A percentile compares a stretch with the other conserved stretches of the same genome.
phyloP scores from a whole-genome alignment of 2,797 vertebrate species.

The Salmo trutta region DNA sequence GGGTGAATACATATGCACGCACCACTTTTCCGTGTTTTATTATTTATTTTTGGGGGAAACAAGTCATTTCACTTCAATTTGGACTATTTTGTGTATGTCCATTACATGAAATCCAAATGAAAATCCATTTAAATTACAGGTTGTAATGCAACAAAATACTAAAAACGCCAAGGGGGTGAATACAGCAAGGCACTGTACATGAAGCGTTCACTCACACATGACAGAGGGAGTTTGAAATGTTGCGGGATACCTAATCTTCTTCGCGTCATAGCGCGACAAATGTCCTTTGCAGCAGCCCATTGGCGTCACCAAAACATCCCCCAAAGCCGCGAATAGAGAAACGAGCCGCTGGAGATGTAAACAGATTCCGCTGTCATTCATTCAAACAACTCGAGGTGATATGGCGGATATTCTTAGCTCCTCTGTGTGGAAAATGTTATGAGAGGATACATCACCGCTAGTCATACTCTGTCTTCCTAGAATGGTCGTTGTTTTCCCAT shows the following conservation, averaged over 20 bases:
- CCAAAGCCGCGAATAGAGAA: neutral
- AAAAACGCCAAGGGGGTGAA: too few relatives aligned
- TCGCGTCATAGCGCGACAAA: slow-evolving; percentile 1
- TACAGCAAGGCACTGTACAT: too few relatives aligned
- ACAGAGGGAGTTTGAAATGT: neutral
- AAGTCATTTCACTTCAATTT: too few relatives aligned
- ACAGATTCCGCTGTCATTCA: neutral
- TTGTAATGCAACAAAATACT: too few relatives aligned
- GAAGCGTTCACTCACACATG: too few relatives aligned
- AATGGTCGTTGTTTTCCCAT: neutral
- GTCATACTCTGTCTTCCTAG: neutral
- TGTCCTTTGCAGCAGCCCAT: neutral
- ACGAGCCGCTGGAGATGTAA: neutral
- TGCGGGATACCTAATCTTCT: neutral
- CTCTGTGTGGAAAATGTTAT: slow-evolving; percentile 11
- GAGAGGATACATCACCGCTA: neutral
- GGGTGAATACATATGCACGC: too few relatives aligned
- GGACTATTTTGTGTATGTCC: too few relatives aligned
- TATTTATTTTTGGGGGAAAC: too few relatives aligned
- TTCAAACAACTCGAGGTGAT: neutral
- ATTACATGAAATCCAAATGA: too few relatives aligned
- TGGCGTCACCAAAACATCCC: neutral
- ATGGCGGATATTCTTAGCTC: neutral
- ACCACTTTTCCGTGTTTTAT: too few relatives aligned
- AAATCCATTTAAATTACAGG: too few relatives aligned